Base-by-base conservation (phyloP, 1,140 invertebrate species). In the Zaprionus davidi region DNA sequence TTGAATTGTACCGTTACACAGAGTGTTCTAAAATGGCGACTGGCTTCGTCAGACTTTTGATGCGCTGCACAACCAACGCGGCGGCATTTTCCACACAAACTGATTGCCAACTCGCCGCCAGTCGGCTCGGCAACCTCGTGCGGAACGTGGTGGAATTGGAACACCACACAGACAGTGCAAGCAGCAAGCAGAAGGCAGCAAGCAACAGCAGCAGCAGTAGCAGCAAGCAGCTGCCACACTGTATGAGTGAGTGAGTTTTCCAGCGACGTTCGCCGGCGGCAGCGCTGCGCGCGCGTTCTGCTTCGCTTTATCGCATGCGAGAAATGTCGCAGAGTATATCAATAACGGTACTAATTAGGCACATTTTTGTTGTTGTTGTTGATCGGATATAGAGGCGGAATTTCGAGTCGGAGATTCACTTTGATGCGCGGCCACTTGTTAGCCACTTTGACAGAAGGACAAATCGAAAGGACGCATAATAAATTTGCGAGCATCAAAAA, bases 81-180 rank as follows among this genome's bases (percentile, higher is more conserved):
- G 65, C 64, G 74, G 85, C 88, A 81, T 84, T 76, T 90, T 85
- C 81, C 84, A 87, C 78, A 87, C 79, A 71, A 90, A 87, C 84
- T 87, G 71, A 72, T 64, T 57, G 65, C 53, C 77, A 67, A 51
- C 55, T 69, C 57, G 57, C 26, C 51, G 56, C 64, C 24, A 20
- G 28, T 38, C 57, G 76, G 24, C 64, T 58, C 67, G 53, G 63
- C 41, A 83, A 71, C 51, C 67, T 56, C 60, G 66, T 65, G 53
- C 58, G 66, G 63, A 86, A 79, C 76, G 34, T 46, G 20, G 9
- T 63, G 71, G 74, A 11, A 82, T 34, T 59, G 51, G 34, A 82
- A 79, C 76, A 59, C 5, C 11, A 66, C 11, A 20, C 46, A 49
- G 17, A 49, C 46, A 49, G 41, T 5, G 20, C 11, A 41, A 13